A percentile compares a stretch with the other conserved stretches of the same genome.
Evolutionary conservation across 2,888 invertebrate genomes (phyloP).

Genomic region (Smittia sp.): DNA sequence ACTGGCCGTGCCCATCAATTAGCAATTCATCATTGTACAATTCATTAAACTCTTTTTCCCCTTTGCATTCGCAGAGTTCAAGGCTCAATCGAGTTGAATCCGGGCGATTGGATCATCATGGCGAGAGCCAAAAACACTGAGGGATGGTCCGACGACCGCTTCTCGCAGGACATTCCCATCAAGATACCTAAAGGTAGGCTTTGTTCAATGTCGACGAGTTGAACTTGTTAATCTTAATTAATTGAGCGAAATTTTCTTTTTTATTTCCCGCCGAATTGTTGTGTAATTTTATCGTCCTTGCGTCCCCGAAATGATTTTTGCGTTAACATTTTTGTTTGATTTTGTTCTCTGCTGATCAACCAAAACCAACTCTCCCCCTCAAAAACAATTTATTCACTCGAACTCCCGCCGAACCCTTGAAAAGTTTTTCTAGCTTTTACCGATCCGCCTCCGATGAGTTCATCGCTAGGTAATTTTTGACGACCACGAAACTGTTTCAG

Average conservation of each 20-base stretch:
- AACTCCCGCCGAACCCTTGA: background rate
- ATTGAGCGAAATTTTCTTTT: background rate
- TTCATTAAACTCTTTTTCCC: background rate
- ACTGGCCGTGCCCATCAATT: background rate
- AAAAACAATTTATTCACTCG: background rate
- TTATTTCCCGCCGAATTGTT: background rate
- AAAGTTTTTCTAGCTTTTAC: constrained; percentile 32
- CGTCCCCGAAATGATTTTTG: background rate
- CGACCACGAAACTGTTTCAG: background rate
- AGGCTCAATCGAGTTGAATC: constrained; percentile 21
- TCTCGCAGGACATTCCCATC: background rate
- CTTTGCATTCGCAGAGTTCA: constrained; percentile 17
- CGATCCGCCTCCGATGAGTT: constrained; percentile 19
- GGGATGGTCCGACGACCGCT: constrained; percentile 27
- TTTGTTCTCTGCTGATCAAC: background rate
- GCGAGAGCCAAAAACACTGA: constrained; percentile 37
- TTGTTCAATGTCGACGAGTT: background rate
- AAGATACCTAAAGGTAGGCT: constrained; percentile 37
- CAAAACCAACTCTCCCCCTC: background rate
- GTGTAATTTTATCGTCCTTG: no score
- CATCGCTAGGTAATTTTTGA: constrained; percentile 34
- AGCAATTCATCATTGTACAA: background rate
- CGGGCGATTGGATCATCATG: constrained; percentile 31
- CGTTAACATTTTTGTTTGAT: background rate
- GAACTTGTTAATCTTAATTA: background rate